Evolutionary conservation across 2,888 invertebrate genomes (phyloP).

Genomic region (Stenodera caucasica): DNA sequence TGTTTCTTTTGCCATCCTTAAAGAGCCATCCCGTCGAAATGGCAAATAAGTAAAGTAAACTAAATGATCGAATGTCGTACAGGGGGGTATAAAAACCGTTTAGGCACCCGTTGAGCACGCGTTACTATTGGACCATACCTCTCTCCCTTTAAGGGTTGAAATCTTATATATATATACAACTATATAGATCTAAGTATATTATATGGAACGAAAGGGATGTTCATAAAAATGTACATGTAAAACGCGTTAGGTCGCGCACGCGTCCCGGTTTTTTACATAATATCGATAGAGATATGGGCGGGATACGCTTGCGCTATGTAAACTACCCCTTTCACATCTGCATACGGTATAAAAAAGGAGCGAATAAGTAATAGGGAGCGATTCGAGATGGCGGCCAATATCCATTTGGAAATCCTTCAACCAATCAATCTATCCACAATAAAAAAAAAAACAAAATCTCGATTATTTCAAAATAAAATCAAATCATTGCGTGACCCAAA

Average conservation of each 20-base stretch:
- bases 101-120: conserved; percentile 43
- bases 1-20: not conserved
- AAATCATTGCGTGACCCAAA: not conserved
- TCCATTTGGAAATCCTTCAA: not conserved
- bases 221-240: conserved; percentile 55
- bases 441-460: too few relatives aligned
- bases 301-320: conserved; percentile 52
- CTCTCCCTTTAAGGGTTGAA: conserved; percentile 47
- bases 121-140: conserved; percentile 52
- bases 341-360: conserved; percentile 37
- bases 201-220: conserved; percentile 47
- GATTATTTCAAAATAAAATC: too few relatives aligned
- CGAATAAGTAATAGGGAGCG: conserved; percentile 25
- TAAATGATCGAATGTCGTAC: conserved; percentile 45
- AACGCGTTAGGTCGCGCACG: conserved; percentile 53
- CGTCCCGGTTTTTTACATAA: conserved; percentile 55
- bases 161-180: conserved; percentile 42
- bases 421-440: not conserved
- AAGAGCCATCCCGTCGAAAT: conserved; percentile 21
- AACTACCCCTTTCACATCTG: conserved; percentile 52
- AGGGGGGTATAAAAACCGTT: conserved; percentile 36
- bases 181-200: conserved; percentile 21
- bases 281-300: conserved; percentile 55
- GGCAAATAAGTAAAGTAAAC: conserved; percentile 45
- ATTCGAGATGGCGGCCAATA: conserved; percentile 12